Evolutionary conservation across 2,888 invertebrate species (phyloP), one percentile per base, ranked within the genome.

Genomic region (Panopea generosa): DNA sequence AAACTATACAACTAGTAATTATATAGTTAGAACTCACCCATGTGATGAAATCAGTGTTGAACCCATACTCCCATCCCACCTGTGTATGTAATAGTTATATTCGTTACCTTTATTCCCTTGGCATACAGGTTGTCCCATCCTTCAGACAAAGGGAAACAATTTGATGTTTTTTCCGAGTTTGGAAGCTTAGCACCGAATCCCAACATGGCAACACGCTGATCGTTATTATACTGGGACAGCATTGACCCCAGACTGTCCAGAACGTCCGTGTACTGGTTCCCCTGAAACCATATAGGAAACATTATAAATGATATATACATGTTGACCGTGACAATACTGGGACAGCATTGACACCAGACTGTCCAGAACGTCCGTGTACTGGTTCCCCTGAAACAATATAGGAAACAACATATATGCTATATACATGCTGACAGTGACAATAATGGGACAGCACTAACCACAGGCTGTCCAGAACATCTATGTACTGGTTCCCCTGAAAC

Each of bases 301-400:
- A n/a, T n/a, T n/a, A n/a, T n/a, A n/a, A n/a, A n/a, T n/a, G n/a
- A n/a, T n/a, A n/a, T n/a, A n/a, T n/a, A n/a, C n/a, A n/a, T n/a
- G n/a, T n/a, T n/a, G n/a, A n/a, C n/a, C n/a, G n/a, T n/a, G n/a
- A n/a, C n/a, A n/a, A n/a, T 85, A 88, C 33, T 84, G 77, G 0
- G 83, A 62, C 24, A 88, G 82, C 55, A 86, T 68, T 11, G 82
- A 72, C 9, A 85, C 85, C 14, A 88, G 45, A 22, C 83, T 77
- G 29, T 87, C 83, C 45, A 88, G 66, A 2, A 83, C 86, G 56
- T 84, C 81, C 29, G 84, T 62, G 59, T 87, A 87, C 55, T 86
- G 85, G 77, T 87, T 87, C 43, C 71, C 79, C 87, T 87, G 73
- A n/a, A n/a, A n/a, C n/a, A n/a, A n/a, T n/a, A n/a, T n/a, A n/a